These are phyloP conservation scores for Atta texana DNA, from an alignment of 1,140 invertebrate species.

Conservation along the genomic window DNA sequence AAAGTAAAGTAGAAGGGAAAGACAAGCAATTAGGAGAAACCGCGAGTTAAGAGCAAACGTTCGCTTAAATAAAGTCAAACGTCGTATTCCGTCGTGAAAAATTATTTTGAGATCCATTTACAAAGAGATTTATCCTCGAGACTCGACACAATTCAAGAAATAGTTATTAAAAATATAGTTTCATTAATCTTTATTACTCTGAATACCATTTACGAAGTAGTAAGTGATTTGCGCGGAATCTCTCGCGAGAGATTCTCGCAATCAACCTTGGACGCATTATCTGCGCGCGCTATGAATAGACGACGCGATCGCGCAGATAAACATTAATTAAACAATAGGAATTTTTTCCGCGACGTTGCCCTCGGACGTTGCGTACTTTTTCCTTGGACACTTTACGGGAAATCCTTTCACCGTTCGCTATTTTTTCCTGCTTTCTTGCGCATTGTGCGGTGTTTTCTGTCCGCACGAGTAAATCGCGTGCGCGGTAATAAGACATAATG, in stretches of 20 bases:
- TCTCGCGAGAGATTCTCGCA: slow-evolving; percentile 20
- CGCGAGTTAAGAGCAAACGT: neutral
- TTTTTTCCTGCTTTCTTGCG: slow-evolving; percentile 30
- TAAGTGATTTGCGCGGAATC: neutral
- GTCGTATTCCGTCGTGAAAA: neutral
- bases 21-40: slow-evolving; percentile 19
- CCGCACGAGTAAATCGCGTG: neutral
- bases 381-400: neutral
- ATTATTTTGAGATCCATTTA: neutral
- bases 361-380: neutral
- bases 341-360: neutral
- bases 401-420: slow-evolving; percentile 37
- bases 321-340: slow-evolving; percentile 29
- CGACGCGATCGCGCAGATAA: neutral
- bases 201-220: neutral
- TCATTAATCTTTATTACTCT: neutral
- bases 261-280: slow-evolving; percentile 30
- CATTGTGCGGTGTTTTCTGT: neutral
- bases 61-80: neutral
- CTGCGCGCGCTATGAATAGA: slow-evolving; percentile 12
- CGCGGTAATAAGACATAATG: slow-evolving; percentile 1
- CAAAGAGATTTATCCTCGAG: no score
- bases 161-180: neutral
- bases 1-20: slow-evolving; percentile 2
- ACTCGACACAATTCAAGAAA: neutral